phyloP scores from a whole-genome alignment of 2,888 invertebrate genomes.

The Pachymerium ferrugineum region DNA sequence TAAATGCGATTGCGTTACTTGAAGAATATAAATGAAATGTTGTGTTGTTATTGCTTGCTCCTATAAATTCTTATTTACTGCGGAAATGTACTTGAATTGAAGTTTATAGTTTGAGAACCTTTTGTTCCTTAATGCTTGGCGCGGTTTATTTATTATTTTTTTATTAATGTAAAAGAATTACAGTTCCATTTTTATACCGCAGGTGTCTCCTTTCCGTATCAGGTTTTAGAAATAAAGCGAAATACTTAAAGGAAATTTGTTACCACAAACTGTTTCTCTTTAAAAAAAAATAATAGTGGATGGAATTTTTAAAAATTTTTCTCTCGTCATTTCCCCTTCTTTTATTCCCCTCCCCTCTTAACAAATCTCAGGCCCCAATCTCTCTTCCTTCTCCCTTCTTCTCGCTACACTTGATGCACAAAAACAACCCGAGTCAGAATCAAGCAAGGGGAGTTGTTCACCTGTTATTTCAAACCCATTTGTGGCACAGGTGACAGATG shows the following conservation, averaged over 20 bases:
- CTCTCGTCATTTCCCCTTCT: neutral
- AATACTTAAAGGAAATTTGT: neutral
- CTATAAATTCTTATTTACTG: conserved; percentile 15
- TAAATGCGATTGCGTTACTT: conserved; percentile 6
- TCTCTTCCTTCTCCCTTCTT: conserved; percentile 16
- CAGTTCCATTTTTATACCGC: neutral
- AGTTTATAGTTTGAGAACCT: conserved; percentile 3
- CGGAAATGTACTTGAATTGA: conserved; percentile 4
- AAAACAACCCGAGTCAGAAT: neutral
- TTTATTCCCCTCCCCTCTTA: conserved; percentile 1
- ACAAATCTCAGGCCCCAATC: neutral
- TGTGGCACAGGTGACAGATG: conserved; percentile 15
- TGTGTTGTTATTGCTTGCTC: conserved; percentile 16
- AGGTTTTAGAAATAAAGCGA: neutral
- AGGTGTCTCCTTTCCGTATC: conserved; percentile 22
- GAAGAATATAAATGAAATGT: conserved; percentile 19
- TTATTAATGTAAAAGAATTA: neutral
- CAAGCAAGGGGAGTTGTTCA: neutral
- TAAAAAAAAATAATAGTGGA: too few relatives aligned
- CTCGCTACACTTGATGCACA: conserved; percentile 18
- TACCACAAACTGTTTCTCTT: neutral
- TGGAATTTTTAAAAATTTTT: neutral
- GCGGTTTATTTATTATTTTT: neutral
- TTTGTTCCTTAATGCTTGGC: neutral
- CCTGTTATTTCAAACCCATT: conserved; percentile 22